A percentile compares a stretch with the other conserved stretches of the same genome.
phyloP scores from a whole-genome alignment of 2,888 invertebrate genomes.

The Campoletis raptor region DNA sequence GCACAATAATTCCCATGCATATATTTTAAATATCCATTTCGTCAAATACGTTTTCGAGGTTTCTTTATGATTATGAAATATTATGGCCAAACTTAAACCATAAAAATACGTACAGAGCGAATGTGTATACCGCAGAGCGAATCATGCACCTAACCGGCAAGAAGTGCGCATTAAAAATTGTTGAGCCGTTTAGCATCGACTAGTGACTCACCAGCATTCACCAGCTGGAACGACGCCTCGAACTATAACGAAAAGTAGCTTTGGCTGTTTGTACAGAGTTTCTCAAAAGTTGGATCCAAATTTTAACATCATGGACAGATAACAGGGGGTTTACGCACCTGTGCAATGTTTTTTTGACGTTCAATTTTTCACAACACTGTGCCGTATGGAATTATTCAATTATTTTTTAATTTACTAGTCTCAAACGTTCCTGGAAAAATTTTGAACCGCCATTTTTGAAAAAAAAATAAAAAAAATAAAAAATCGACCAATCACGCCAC shows the following conservation, averaged over 20 bases:
- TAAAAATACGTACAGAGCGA: neutral
- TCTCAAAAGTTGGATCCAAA: neutral
- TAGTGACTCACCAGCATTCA: constrained; percentile 1
- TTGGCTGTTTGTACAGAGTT: neutral
- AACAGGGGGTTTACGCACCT: too few species aligned
- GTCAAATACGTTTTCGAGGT: neutral
- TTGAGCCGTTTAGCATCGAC: constrained; percentile 19
- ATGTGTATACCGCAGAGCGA: neutral
- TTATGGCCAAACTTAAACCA: neutral
- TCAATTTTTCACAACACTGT: too few species aligned
- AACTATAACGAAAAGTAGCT: neutral
- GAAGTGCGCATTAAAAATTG: constrained; percentile 15
- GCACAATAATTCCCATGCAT: neutral
- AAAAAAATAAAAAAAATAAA: too few species aligned
- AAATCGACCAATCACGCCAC: too few species aligned
- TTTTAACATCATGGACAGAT: neutral
- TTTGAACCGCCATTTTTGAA: too few species aligned
- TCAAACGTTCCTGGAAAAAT: too few species aligned
- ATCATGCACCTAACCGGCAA: neutral
- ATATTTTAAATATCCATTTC: neutral
- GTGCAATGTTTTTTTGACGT: too few species aligned
- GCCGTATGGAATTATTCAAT: too few species aligned
- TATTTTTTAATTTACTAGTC: too few species aligned
- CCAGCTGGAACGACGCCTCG: constrained; percentile 9
- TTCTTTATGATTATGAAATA: neutral